Evolutionary conservation across 1,140 invertebrate species (phyloP).

Genomic region (Scaptomyza hsui): DNA sequence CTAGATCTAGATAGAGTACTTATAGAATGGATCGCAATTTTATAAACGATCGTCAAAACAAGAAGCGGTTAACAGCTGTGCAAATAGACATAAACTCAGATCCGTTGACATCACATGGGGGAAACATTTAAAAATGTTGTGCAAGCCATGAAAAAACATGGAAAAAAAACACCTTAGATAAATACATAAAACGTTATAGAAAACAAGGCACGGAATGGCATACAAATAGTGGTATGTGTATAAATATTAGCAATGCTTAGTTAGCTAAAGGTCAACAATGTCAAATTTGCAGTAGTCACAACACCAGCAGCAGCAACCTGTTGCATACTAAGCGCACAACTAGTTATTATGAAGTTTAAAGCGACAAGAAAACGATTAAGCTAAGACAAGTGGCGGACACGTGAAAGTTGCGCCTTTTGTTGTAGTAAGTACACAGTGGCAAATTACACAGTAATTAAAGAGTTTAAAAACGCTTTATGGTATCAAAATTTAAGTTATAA

Average conservation of each 20-base stretch:
- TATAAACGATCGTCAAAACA: not conserved
- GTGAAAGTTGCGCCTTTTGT: constrained; percentile 15
- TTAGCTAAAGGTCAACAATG: constrained; percentile 16
- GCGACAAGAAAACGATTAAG: not conserved
- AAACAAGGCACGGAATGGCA: constrained; percentile 4
- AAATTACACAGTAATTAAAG: constrained; percentile 2
- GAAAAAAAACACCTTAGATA: constrained; percentile 9
- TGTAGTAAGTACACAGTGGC: not conserved
- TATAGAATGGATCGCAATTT: not conserved
- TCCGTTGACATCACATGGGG: not conserved
- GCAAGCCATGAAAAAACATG: constrained; percentile 11
- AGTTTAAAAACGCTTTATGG: constrained; percentile 1
- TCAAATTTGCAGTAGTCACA: constrained; percentile 14
- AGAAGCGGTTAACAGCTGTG: constrained; percentile 15
- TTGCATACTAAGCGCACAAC: constrained; percentile 9
- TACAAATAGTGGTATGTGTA: constrained; percentile 19
- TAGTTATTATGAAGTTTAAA: constrained; percentile 3
- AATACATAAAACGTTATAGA: constrained; percentile 16
- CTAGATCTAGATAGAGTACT: not conserved
- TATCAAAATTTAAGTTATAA: constrained; percentile 20
- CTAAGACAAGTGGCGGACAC: not conserved
- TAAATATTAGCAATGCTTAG: constrained; percentile 29
- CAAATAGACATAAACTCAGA: constrained; percentile 24
- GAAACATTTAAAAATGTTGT: not conserved
- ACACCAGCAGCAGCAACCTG: constrained; percentile 15